These are phyloP conservation scores for Phataginus tricuspis DNA, from an alignment of 2,797 vertebrate species.

Conservation along the genomic window DNA sequence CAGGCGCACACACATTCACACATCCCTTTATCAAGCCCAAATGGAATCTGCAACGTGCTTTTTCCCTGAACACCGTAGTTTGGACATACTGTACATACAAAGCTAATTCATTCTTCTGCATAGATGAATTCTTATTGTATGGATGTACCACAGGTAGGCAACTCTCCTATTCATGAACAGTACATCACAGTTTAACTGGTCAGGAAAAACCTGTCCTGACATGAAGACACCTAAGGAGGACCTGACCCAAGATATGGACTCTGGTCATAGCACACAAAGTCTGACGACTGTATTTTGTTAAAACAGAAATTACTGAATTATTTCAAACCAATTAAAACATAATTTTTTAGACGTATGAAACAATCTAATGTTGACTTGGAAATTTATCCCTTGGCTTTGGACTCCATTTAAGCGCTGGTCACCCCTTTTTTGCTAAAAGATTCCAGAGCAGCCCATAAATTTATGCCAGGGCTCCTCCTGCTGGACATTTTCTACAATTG, in stretches of 20 bases:
- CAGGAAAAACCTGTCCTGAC: neutral
- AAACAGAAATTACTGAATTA: neutral
- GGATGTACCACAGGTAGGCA: neutral
- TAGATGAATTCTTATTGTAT: neutral
- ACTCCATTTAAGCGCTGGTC: neutral
- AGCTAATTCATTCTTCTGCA: neutral
- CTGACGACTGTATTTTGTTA: neutral
- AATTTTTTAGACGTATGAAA: neutral
- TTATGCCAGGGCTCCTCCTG: neutral
- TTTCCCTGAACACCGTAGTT: neutral
- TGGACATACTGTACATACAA: neutral
- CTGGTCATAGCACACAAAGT: neutral
- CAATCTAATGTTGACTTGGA: neutral
- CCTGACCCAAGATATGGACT: neutral
- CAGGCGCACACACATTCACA: too few relatives aligned
- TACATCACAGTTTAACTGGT: neutral
- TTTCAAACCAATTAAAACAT: neutral
- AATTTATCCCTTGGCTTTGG: neutral
- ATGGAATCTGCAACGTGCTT: neutral
- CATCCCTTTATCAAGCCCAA: neutral
- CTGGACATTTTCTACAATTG: conserved; percentile 29
- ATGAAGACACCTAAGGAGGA: neutral
- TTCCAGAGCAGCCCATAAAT: neutral
- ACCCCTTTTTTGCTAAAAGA: neutral
- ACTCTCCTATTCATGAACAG: neutral